A percentile compares a stretch with the other conserved stretches of the same genome.
phyloP scores from a whole-genome alignment of 2,113 vertebrate genomes.

The Gavia stellata region DNA sequence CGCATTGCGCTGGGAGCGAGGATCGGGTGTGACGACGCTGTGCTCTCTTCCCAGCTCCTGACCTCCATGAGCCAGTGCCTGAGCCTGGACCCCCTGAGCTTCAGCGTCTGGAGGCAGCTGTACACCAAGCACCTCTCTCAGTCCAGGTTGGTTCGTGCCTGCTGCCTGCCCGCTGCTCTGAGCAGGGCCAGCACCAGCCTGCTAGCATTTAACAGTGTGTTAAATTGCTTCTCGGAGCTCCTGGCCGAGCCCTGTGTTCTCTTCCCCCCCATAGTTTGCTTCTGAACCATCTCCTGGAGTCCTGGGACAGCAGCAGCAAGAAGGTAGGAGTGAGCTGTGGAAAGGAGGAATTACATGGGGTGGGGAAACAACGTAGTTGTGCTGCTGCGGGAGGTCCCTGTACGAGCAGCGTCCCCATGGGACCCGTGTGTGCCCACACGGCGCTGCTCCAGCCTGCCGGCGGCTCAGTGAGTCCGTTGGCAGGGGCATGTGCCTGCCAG shows the following conservation, averaged over 20 bases:
- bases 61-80: conserved; percentile 88
- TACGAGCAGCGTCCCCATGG: accelerated
- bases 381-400: neutral
- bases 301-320: conserved; percentile 80
- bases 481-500: neutral
- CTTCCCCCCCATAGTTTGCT: conserved; percentile 75
- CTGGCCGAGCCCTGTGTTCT: accelerated
- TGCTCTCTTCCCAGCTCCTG: conserved; percentile 76
- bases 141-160: conserved; percentile 78
- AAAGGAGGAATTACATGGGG: accelerated
- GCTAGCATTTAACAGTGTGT: accelerated
- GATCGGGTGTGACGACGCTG: neutral
- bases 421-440: accelerated
- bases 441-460: accelerated
- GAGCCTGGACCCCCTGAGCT: conserved; percentile 82
- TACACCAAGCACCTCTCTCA: conserved; percentile 91
- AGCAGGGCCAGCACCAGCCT: neutral
- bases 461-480: neutral
- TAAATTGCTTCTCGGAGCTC: neutral
- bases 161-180: neutral
- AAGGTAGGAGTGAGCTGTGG: conserved; percentile 72
- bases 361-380: accelerated
- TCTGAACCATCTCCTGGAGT: conserved; percentile 81
- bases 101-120: conserved; percentile 91
- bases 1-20: accelerated